A percentile compares a stretch with the other conserved stretches of the same genome.
Conservation (phyloP, 2,888 invertebrate genomes). For the Caenorhabditis doughertyi region DNA sequence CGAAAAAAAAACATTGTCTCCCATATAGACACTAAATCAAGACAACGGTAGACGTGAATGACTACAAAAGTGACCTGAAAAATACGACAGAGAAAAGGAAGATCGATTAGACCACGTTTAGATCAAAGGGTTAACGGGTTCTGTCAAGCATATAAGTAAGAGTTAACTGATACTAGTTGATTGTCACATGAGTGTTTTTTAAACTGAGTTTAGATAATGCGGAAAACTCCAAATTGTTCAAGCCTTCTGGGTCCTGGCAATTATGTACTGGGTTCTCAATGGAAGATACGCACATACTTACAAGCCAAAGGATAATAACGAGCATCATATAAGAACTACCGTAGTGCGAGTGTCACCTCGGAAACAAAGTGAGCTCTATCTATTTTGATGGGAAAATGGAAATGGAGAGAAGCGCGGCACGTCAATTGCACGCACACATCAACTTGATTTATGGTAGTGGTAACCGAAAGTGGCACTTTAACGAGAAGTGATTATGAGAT, state of each 20-base stretch:
- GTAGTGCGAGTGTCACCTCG: conserved; percentile 20
- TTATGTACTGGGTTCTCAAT: no score
- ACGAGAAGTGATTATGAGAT: not conserved
- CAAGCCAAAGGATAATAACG: no score
- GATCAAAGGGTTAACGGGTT: not conserved
- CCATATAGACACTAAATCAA: not conserved
- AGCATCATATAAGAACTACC: not conserved
- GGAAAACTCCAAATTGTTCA: no score
- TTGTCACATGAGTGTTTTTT: no score
- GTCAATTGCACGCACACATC: conserved; percentile 25
- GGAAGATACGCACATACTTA: no score
- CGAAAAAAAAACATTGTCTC: not conserved
- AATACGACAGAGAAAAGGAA: not conserved
- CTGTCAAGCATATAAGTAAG: not conserved
- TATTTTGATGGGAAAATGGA: conserved; percentile 12
- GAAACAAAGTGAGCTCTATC: conserved; percentile 25
- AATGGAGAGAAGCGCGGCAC: not conserved
- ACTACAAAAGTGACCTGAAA: conserved; percentile 1
- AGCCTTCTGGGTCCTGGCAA: no score
- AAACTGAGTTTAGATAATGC: no score
- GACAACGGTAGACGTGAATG: not conserved
- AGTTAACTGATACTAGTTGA: not conserved
- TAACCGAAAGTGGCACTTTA: conserved; percentile 16
- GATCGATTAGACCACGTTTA: conserved; percentile 1
- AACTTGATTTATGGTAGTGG: conserved; percentile 9